Evolutionary conservation across 2,113 vertebrate genomes (phyloP).

Genomic region (Hiodon tergisus): DNA sequence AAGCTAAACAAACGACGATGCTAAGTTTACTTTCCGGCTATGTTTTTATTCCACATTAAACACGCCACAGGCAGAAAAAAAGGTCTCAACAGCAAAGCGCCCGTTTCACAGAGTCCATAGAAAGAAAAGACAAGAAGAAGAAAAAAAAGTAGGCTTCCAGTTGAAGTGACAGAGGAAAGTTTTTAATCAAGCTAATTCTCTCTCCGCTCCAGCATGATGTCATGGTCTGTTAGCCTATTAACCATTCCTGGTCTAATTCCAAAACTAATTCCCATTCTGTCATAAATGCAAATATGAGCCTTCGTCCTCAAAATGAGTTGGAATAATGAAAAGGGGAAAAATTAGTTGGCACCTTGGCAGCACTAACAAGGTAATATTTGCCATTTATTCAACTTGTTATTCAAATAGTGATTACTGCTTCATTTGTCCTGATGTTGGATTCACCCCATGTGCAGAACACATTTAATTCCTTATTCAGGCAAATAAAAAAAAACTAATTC

Average conservation of each 20-base stretch:
- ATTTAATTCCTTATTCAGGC: conserved; percentile 30
- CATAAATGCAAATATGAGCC: conserved; percentile 46
- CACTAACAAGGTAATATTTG: conserved; percentile 48
- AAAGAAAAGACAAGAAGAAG: conserved; percentile 23
- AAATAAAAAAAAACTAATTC: too few relatives aligned
- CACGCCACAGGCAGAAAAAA: conserved; percentile 15
- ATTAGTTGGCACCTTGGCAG: conserved; percentile 31
- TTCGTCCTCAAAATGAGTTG: conserved; percentile 25
- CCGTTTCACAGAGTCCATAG: conserved; percentile 29
- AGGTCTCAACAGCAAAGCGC: conserved; percentile 9
- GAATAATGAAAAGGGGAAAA: conserved; percentile 22
- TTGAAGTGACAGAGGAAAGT: conserved; percentile 45
- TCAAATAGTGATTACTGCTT: conserved; percentile 16
- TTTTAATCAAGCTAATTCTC: conserved; percentile 63
- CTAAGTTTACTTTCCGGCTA: conserved; percentile 32
- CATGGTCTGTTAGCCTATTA: conserved; percentile 58
- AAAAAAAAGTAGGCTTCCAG: conserved; percentile 41
- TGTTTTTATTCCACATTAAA: conserved; percentile 43
- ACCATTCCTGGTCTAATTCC: conserved; percentile 45
- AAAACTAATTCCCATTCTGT: conserved; percentile 51
- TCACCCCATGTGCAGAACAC: conserved; percentile 37
- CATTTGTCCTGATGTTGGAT: conserved; percentile 34
- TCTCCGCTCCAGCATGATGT: conserved; percentile 56
- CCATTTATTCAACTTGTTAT: conserved; percentile 32
- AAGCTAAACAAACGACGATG: conserved; percentile 39